Base-by-base conservation (phyloP, 1,140 invertebrate species). In the Drosophila funebris region DNA sequence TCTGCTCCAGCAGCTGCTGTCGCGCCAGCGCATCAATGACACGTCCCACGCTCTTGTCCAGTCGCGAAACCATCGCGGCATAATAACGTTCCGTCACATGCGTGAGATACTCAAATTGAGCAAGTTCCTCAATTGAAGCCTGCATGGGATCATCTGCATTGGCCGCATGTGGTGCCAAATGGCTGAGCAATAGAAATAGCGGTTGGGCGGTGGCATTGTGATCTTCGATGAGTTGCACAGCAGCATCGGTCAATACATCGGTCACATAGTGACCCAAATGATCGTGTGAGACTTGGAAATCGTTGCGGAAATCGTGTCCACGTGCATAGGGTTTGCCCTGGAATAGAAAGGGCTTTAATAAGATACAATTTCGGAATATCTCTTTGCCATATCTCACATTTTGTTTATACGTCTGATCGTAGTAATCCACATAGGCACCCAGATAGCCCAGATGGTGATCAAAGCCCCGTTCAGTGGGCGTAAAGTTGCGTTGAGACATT, bases 41-140 rank as follows among this genome's bases (percentile, higher is more conserved):
- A 39, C 93, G 92, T 2, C 96, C 97, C 3, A 98, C 95, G 61
- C 96, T 96, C 68, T 96, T 94, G 91, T 98, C 97, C 16, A 98
- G 90, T 83, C 96, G 96, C 7, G 96, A 95, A 0, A 98, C 94
- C 96, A 98, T 97, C 1, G 95, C 97, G 60, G 96, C 96, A 93
- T 96, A 97, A 31, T 94, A 94, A 79, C 96, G 93, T 73, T 97
- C 92, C 44, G 95, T 93, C 9, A 93, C 92, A 81, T 97, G 94
- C 33, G 94, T 89, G 9, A 98, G 96, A 71, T 97, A 94, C 0
- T 92, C 78, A 92, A 97, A 97, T 56, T 94, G 94, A 1, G 95
- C 92, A 0, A 97, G 92, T 74, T 95, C 94, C 69, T 96, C 94
- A 3, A 94, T 92, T 0, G 96, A 96, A 0, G 97, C 96, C 92